Conservation (phyloP, 2,113 vertebrate genomes). For the Notothenia rossii region DNA sequence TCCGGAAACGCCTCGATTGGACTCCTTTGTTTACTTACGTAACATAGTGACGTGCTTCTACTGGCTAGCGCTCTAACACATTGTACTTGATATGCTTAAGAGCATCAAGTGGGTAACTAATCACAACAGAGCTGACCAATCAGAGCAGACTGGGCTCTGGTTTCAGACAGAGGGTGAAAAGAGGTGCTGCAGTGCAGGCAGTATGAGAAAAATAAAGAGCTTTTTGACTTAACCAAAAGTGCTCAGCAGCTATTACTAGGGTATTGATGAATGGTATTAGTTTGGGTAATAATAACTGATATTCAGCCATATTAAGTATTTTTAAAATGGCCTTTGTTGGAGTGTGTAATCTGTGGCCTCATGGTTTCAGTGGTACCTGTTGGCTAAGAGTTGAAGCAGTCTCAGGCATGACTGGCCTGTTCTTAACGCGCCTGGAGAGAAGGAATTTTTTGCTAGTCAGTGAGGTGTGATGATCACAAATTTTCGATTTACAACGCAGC, state of each 20-base stretch:
- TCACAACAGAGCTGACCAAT: too few relatives aligned
- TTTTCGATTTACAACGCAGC: neutral
- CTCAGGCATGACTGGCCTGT: neutral
- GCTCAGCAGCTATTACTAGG: neutral
- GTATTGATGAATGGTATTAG: conserved; percentile 39
- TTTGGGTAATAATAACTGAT: conserved; percentile 39
- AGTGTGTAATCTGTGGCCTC: conserved; percentile 7
- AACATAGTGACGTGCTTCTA: too few relatives aligned
- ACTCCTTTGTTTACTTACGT: too few relatives aligned
- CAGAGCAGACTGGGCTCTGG: too few relatives aligned
- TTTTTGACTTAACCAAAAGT: conserved; percentile 35
- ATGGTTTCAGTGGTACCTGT: conserved; percentile 36
- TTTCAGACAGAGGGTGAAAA: too few relatives aligned
- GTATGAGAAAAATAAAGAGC: too few relatives aligned
- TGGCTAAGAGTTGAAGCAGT: conserved; percentile 5
- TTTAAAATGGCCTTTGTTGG: neutral
- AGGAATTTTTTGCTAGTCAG: neutral
- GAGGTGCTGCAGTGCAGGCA: too few relatives aligned
- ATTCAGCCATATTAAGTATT: conserved; percentile 8
- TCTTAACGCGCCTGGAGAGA: conserved; percentile 14
- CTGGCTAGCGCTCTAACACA: too few relatives aligned
- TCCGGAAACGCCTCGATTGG: too few relatives aligned
- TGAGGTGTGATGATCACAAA: neutral
- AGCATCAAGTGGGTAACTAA: too few relatives aligned
- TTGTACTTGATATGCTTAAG: too few relatives aligned